Conservation (phyloP, 2,797 vertebrate genomes). For the Poeciliopsis gracilis region DNA sequence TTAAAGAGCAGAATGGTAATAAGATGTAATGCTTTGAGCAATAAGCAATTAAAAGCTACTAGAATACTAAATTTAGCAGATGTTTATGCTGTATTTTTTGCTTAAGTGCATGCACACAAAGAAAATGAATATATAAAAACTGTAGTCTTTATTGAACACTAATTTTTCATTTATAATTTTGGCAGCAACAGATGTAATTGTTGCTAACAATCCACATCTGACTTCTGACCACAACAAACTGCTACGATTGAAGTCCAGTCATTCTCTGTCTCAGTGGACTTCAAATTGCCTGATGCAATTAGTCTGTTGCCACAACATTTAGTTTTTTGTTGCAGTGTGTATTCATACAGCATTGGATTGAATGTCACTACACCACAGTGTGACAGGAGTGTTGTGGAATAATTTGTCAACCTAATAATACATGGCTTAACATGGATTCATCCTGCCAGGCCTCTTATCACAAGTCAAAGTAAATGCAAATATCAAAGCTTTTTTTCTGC, state of each 20-base stretch:
- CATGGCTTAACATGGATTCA: neutral
- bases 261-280: neutral
- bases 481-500: neutral
- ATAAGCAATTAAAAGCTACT: neutral
- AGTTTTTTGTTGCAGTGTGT: neutral
- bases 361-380: neutral
- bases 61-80: neutral
- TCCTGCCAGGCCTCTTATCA: neutral
- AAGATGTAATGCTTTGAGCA: neutral
- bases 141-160: neutral
- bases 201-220: neutral
- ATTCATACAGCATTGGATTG: neutral
- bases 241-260: neutral
- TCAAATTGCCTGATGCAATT: neutral
- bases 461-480: neutral
- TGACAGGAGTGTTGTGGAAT: neutral
- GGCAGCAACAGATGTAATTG: neutral
- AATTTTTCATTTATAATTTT: neutral
- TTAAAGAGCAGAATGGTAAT: constrained; percentile 2
- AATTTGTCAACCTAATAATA: neutral
- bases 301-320: neutral
- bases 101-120: neutral
- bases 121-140: neutral
- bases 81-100: neutral
- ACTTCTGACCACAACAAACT: neutral